Base-by-base conservation (phyloP, 1,140 invertebrate genomes). In the Drosophila pruinosa region DNA sequence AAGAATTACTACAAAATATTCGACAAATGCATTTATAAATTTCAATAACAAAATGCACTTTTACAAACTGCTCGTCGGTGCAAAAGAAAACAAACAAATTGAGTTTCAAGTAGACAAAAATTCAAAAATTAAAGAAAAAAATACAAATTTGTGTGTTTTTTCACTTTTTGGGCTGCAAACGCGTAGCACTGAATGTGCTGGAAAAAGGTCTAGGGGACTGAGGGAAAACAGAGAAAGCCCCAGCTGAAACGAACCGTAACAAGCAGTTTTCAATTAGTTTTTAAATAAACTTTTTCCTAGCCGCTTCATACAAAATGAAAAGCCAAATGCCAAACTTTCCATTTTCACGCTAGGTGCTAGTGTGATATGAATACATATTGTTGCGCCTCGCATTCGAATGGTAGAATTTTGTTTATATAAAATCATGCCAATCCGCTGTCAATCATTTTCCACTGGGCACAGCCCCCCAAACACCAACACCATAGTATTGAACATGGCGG, bases 351-450 rank as follows among this genome's bases (percentile, higher is more conserved):
- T 43, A 53, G 45, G 61, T 48, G 22, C 14, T 24, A 21, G 72
- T 36, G 38, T 8, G 28, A 31, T 31, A 10, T 10, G 28, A 78
- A 56, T 47, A 48, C n/a, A n/a, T n/a, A 57, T 65, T 77, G 70
- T 75, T 75, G 65, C 71, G 71, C 52, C 43, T 75, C 53, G 43
- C 14, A 39, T 19, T 39, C n/a, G n/a, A n/a, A n/a, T 43, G 12
- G 36, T 34, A 17, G 39, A 28, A 39, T 43, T 80, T 88, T 86
- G 78, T 86, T 86, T 86, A 86, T 78, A 82, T 72, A 82, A 82
- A 90, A 81, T 77, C 74, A 83, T 89, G 89, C 89, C 89, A 90
- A 90, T 90, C 89, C 83, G 80, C 72, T 90, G 89, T 90, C 89
- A 90, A 90, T 90, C 89, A 90, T 81, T 85, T 75, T 89, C 68